Evolutionary conservation across 2,113 vertebrate genomes (phyloP), one percentile per base, ranked within the genome.

Genomic region (Dromiciops gliroides): DNA sequence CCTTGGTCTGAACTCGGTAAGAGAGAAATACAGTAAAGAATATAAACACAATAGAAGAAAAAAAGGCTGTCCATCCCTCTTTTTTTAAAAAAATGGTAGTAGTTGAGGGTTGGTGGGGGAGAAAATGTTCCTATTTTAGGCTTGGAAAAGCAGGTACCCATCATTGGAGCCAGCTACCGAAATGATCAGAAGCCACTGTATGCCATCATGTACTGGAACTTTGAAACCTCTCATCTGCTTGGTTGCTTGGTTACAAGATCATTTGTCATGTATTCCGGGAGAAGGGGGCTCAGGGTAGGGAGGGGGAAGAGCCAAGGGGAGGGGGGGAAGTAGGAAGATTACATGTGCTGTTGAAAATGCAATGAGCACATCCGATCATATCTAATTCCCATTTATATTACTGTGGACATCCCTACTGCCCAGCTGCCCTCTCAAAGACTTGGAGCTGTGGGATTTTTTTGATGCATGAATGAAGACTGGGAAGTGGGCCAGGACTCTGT

Each of bases 181-280:
- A 94, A 92, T 28, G 95, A 97, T 98, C 97, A 51, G 96, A 96
- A 96, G 90, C 94, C 91, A 83, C 88, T 48, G 1, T 14, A 97
- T 93, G 47, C 47, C 91, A 93, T 96, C 94, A 51, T 98, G 97
- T 98, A 96, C 96, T 98, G 98, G 98, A 98, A 99, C 98, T 98
- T 98, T 83, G 98, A 98, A 98, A 97, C 97, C 98, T 97, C 98
- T 98, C 95, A 97, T 94, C 97, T 97, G 97, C 96, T 98, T 93
- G 49, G 98, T 99, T 99, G 99, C 99, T 97, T 98, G 98, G 99
- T 98, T 99, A 99, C 99, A 95, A 96, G 97, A 97, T 98, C 98
- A 97, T 98, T 98, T 98, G 97, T 99, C 98, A 98, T 94, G 96
- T 98, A 97, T 97, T 98, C 97, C 98, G 93, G 47, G 97, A 97